Base-by-base conservation (phyloP, 2,888 invertebrate genomes). In the Noctuana brunneofusca region DNA sequence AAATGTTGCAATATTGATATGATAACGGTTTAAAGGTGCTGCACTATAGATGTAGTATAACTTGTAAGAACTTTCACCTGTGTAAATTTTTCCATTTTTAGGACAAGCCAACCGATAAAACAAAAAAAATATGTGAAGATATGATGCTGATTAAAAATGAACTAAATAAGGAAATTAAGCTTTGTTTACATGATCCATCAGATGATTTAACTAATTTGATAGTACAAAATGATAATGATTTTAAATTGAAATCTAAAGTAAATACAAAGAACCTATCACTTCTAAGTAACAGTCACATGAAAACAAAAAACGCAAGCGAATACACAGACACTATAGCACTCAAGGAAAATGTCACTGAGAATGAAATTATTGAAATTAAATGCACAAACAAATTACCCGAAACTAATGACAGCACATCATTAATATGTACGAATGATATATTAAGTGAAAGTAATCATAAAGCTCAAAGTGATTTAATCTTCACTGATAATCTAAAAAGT, bases 221-320 rank as follows among this genome's bases (percentile, higher is more conserved):
- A 49, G 71, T 86, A 58, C 66, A 73, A 54, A 81, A 80, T 66
- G 80, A 83, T 64, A 71, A 66, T 46, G 76, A 79, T 54, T 88
- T 87, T 69, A 83, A 78, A 74, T 52, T 86, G 50, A 75, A 76
- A 54, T 64, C 68, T 5, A 85, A 83, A 56, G 68, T 72, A 22
- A 69, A 68, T 58, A 54, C n/a, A 35, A 50, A n/a, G n/a, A 60
- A 38, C 24, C 14, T 18, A 30, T 14, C 30, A 41, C 49, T 35
- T 14, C 0, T n/a, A n/a, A 27, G n/a, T 24, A 27, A 24, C 49
- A 27, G 27, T 18, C 32, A 27, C 35, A 14, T 49, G 41, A 53
- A 59, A 27, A 24, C 9, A 32, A 58, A 67, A 12, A 35, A 57
- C 32, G 32, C 59, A 20, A 56, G 18, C 48, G 69, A 72, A 66